Conservation (phyloP, 2,888 invertebrate genomes). For the Eupeodes latifasciatus region DNA sequence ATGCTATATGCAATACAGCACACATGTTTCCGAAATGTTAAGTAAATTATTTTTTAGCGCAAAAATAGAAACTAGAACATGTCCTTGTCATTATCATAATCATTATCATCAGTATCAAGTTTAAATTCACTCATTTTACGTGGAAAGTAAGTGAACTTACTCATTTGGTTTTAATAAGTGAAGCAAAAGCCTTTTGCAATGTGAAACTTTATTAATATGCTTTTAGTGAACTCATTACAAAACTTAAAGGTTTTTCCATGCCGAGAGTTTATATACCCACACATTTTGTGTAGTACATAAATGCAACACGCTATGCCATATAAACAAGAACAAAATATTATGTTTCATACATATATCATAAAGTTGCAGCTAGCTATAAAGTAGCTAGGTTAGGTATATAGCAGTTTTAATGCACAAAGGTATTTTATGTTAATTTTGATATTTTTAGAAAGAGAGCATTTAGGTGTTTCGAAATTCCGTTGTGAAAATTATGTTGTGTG, state of each 20-base stretch:
- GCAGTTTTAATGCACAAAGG: not conserved
- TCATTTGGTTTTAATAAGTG: constrained; percentile 16
- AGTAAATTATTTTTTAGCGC: not conserved
- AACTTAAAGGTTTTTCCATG: constrained; percentile 6
- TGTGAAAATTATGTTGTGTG: not conserved
- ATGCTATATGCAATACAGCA: too few relatives aligned
- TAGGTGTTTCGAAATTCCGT: not conserved
- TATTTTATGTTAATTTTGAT: constrained; percentile 16
- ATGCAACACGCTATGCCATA: not conserved
- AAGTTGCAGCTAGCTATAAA: not conserved
- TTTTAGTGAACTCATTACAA: constrained; percentile 32
- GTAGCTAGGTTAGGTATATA: not conserved
- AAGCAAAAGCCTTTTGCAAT: constrained; percentile 20
- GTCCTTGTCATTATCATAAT: not conserved
- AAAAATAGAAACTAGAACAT: constrained; percentile 11
- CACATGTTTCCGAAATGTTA: not conserved
- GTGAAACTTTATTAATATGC: constrained; percentile 37
- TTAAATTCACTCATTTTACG: constrained; percentile 2
- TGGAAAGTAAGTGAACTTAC: constrained; percentile 10
- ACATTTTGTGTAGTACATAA: not conserved
- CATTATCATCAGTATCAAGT: not conserved
- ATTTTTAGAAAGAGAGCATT: constrained; percentile 8
- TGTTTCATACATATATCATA: not conserved
- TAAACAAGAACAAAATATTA: not conserved
- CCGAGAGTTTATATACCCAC: not conserved